Base-by-base conservation (phyloP, 2,113 vertebrate genomes). In the Oncorhynchus keta region DNA sequence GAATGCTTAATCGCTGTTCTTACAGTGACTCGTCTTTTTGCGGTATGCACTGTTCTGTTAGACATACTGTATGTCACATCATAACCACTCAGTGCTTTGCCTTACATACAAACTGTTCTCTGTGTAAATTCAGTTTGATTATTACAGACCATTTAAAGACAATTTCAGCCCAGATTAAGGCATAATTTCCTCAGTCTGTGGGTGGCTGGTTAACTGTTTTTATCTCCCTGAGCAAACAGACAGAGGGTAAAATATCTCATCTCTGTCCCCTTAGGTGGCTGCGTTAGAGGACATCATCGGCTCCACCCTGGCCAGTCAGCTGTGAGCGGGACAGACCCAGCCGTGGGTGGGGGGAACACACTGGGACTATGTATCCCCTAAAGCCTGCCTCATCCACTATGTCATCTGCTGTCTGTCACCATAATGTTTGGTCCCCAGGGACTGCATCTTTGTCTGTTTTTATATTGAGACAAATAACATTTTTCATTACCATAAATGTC, bases 191-290 rank as follows among this genome's bases (percentile, higher is more conserved):
- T 68, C 76, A 66, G 35, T 72, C 55, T 75, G 45, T 85, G 82
- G 16, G 78, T 87, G 74, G 76, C 64, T 26, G 28, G 28, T 45
- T 11, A 72, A 77, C 74, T 66, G 22, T 28, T 72, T 39, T 66
- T 69, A 77, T 57, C 18, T 22, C 16, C 22, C 64, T 28, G 26
- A 28, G 68, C 57, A 76, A 76, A 81, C 79, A 84, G 70, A 49
- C 65, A 20, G 28, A 80, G 45, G n/a, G 69, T 79, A 16, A 51
- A 51, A 51, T 16, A 51, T 51, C 51, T 55, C 6, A 71, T 57
- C 16, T 79, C 48, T 77, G 66, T 55, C 77, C 91, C 89, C 88
- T 76, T 91, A 96, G 95, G 79, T 48, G 83, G 86, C 78, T 26
- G 71, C 66, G 78, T 64, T 81, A 76, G 68, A 86, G 74, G 76